phyloP scores from a whole-genome alignment of 2,797 vertebrate species.

The Lophius americanus region DNA sequence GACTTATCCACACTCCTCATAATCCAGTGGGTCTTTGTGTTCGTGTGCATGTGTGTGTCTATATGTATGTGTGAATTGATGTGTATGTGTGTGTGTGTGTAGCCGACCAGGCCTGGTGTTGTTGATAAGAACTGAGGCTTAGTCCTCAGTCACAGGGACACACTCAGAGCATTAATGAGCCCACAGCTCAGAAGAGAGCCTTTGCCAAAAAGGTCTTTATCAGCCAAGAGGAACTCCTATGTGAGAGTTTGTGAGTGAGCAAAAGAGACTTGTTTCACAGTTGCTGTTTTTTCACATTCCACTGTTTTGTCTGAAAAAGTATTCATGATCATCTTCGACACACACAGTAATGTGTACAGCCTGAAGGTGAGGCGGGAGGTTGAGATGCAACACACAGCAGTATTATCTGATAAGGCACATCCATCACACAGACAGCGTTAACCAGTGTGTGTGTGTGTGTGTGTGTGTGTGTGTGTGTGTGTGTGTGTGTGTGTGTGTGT shows the following conservation, averaged over 20 bases:
- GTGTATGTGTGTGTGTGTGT: constrained; percentile 32
- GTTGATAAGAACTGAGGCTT: constrained; percentile 79
- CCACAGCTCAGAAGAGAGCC: constrained; percentile 67
- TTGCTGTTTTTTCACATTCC: neutral
- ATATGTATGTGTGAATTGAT: constrained; percentile 12
- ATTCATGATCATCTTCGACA: constrained; percentile 34
- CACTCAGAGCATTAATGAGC: constrained; percentile 78
- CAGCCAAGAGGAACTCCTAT: constrained; percentile 51
- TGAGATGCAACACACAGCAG: constrained; percentile 62
- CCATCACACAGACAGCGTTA: constrained; percentile 64
- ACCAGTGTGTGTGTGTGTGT: constrained; percentile 19
- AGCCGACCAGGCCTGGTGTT: constrained; percentile 67
- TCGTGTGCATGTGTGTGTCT: constrained; percentile 15
- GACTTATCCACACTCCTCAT: constrained; percentile 74
- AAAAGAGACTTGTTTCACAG: constrained; percentile 9
- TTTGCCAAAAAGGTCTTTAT: constrained; percentile 77
- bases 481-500: constrained; percentile 17
- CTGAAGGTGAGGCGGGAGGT: constrained; percentile 63
- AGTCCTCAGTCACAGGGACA: constrained; percentile 75
- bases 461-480: constrained; percentile 13
- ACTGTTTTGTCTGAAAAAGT: constrained; percentile 28
- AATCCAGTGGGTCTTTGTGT: constrained; percentile 61
- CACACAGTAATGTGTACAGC: constrained; percentile 17
- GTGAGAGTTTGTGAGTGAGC: constrained; percentile 32
- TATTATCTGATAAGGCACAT: constrained; percentile 63